A percentile compares a stretch with the other conserved stretches of the same genome.
Evolutionary conservation across 2,797 vertebrate species (phyloP).

Genomic region (Perodicticus potto): DNA sequence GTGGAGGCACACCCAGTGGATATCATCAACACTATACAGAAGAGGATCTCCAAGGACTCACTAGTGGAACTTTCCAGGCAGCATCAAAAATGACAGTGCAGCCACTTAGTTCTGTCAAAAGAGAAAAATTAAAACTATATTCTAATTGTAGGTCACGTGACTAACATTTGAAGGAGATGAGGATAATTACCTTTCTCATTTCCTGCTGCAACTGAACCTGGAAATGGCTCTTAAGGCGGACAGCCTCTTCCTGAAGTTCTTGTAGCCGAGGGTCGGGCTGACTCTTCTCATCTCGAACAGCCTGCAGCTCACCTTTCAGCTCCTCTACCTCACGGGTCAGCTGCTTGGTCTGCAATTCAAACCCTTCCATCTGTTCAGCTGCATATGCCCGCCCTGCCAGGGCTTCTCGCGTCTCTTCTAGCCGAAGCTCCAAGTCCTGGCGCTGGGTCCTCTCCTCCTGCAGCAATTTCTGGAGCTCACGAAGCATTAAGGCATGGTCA

Average conservation of each 20-base stretch:
- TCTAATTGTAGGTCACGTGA: not conserved
- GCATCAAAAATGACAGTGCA: not conserved
- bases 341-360: conserved; percentile 88
- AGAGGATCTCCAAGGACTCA: conserved; percentile 14
- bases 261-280: conserved; percentile 90
- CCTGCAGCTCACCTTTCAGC: conserved; percentile 88
- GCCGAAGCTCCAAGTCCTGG: conserved; percentile 91
- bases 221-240: conserved; percentile 90
- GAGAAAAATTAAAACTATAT: not conserved
- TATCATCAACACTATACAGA: not conserved
- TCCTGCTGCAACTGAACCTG: conserved; percentile 93
- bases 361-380: conserved; percentile 87
- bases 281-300: conserved; percentile 85
- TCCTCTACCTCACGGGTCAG: conserved; percentile 90
- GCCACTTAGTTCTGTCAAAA: conserved; percentile 36
- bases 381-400: conserved; percentile 85
- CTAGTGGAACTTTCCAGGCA: not conserved
- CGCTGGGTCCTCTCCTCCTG: conserved; percentile 92
- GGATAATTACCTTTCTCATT: conserved; percentile 92
- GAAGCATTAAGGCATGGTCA: conserved; percentile 94
- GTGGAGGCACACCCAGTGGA: not conserved
- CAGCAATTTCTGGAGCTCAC: conserved; percentile 94
- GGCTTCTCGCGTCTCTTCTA: conserved; percentile 90
- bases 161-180: not conserved
- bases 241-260: conserved; percentile 91